Base-by-base conservation (phyloP, 2,113 vertebrate genomes). In the Bujurquina vittata region DNA sequence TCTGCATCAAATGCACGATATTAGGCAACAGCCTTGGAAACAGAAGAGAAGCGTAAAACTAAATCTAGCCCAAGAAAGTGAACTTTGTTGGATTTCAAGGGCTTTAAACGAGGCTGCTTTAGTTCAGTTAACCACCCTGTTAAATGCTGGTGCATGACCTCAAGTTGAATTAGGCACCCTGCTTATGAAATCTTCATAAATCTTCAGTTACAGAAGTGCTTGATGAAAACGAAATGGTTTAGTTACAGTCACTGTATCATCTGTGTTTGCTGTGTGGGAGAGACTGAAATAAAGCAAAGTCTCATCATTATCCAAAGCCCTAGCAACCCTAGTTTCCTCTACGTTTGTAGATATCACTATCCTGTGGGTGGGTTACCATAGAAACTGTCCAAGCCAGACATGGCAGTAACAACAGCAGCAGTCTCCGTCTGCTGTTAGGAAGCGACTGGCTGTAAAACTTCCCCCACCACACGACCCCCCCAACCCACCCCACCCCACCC, bases 351-450 rank as follows among this genome's bases (percentile, higher is more conserved):
- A 89, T 91, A 63, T 84, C 54, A 91, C 94, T 69, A 93, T 93
- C 91, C 86, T 94, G 94, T 96, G 94, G 95, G 96, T 78, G 93
- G 88, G 95, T 96, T 95, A 87, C 94, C 94, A 96, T 96, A 93
- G 96, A 92, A 96, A 96, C 95, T 92, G 90, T 95, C 94, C 95
- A 96, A 96, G 95, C 95, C 92, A 95, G 94, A 95, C 93, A 77
- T 83, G 86, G 91, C 93, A 91, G 90, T 83, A 89, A 91, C 90
- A 94, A 88, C 85, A 84, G 83, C 89, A 90, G 86, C 84, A 84
- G 86, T 85, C 87, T 89, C 73, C 12, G 75, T 91, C 90, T 92
- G 85, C 89, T 87, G 84, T 91, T 87, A 80, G 86, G 88, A 90
- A 67, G 84, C 81, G 87, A 89, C 84, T 74, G 88, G 77, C 85